Base-by-base conservation (phyloP, 2,113 vertebrate species). In the Myodes glareolus region DNA sequence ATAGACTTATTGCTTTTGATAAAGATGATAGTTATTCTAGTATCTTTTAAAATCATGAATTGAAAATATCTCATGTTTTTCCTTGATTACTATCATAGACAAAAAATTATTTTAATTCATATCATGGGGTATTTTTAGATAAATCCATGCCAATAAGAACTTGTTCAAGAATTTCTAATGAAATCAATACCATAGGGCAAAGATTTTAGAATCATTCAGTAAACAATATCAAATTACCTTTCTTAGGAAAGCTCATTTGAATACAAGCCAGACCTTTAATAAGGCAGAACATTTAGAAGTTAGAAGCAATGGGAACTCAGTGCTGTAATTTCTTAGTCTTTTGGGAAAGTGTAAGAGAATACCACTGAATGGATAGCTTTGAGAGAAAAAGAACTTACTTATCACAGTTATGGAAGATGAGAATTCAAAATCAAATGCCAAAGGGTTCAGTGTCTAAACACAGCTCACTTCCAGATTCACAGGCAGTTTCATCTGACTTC, bases 21-120 rank as follows among this genome's bases (percentile, higher is more conserved):
- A 61, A 61, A 87, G 8, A 42, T 77, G 29, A 7, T 47, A 76
- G 67, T 94, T 96, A 25, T 78, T 13, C 25, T 1, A 50, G 42
- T 70, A 70, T 80, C 12, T 21, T 25, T 94, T 94, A 3, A 5
- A 88, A 25, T 67, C 27, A 0, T 65, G 73, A 93, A 80, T 88
- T 67, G 3, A 92, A 95, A 94, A 88, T 82, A 90, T 82, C 8
- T 90, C 33, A 45, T 68, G 52, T 90, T 91, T 45, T 78, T 2
- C 4, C 8, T 45, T 92, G n/a, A 92, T 61, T 78, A 94, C 31
- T 81, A 11, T 61, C 82, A 78, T 61, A 9, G 6, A 61, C 39
- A 61, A 50, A 7, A 88, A 91, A 10, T n/a, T 27, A 39, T 52
- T 94, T 89, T 81, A 91, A 45, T 85, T 85, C 31, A 91, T 76